These are phyloP conservation scores for Proisotoma minuta DNA, from an alignment of 2,888 invertebrate species.

Conservation along the genomic window DNA sequence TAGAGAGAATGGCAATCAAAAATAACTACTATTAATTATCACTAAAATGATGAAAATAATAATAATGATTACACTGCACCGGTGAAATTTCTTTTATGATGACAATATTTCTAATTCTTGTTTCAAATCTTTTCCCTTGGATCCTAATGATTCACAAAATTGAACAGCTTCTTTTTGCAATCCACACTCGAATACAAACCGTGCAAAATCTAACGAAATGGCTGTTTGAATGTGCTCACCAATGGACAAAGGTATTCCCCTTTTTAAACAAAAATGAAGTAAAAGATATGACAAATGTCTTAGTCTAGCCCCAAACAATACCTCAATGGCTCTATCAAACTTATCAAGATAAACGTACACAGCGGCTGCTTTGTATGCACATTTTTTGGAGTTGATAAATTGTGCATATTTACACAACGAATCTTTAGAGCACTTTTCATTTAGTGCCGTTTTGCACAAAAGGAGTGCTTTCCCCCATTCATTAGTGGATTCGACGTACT, in stretches of 20 bases:
- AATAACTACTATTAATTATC: too few relatives aligned
- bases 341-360: conserved; percentile 42
- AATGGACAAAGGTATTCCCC: conserved; percentile 25
- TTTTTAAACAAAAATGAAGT: conserved; percentile 34
- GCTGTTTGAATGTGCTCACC: conserved; percentile 44
- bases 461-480: conserved; percentile 44
- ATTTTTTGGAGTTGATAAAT: conserved; percentile 40
- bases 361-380: conserved; percentile 41
- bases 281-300: conserved; percentile 40
- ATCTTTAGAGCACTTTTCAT: conserved; percentile 35
- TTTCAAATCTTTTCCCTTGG: conserved; percentile 42
- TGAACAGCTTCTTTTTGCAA: conserved; percentile 37
- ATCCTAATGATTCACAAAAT: conserved; percentile 41
- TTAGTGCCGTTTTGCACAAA: conserved; percentile 41
- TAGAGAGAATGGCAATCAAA: too few relatives aligned
- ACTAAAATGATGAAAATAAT: too few relatives aligned
- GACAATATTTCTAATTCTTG: conserved; percentile 42
- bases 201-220: conserved; percentile 44
- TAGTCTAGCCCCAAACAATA: conserved; percentile 43
- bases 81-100: conserved; percentile 29
- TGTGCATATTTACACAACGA: conserved; percentile 44
- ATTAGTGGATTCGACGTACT: conserved; percentile 44
- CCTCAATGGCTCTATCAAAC: conserved; percentile 44
- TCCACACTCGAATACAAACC: conserved; percentile 45
- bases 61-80: too few relatives aligned